A percentile compares a stretch with the other conserved stretches of the same genome.
These are phyloP conservation scores for Drosophila nikananu DNA, from an alignment of 1,140 invertebrate genomes.

Conservation along the genomic window DNA sequence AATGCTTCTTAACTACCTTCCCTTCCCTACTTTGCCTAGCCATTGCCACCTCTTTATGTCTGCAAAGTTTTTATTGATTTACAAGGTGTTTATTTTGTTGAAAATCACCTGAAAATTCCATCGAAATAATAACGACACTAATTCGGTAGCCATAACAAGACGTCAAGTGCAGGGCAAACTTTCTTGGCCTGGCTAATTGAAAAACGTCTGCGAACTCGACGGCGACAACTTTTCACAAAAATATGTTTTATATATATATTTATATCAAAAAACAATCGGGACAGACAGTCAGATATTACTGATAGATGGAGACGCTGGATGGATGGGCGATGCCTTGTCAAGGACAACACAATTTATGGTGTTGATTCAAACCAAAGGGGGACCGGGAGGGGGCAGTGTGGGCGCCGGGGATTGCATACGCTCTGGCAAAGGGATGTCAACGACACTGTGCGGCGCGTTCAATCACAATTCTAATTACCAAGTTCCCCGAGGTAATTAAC, in stretches of 20 bases:
- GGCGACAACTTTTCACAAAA: conserved; percentile 36
- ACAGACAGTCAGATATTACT: conserved; percentile 26
- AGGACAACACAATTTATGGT: conserved; percentile 32
- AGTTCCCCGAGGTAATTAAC: conserved; percentile 80
- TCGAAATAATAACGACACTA: conserved; percentile 21
- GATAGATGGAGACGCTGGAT: neutral
- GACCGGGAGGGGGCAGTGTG: neutral
- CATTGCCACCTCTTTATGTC: conserved; percentile 32
- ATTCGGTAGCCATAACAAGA: conserved; percentile 32
- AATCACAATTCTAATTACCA: conserved; percentile 82
- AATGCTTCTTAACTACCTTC: too few relatives aligned
- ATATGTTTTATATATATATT: neutral
- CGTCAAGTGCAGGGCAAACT: conserved; percentile 34
- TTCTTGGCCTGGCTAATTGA: conserved; percentile 60
- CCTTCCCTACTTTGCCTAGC: neutral
- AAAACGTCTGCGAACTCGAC: conserved; percentile 66
- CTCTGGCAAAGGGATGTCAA: conserved; percentile 24
- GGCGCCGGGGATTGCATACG: neutral
- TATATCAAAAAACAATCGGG: conserved; percentile 28
- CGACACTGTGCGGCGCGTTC: conserved; percentile 56
- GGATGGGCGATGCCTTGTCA: conserved; percentile 28
- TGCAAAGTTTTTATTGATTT: conserved; percentile 59
- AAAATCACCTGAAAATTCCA: conserved; percentile 24
- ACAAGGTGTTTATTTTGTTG: conserved; percentile 6
- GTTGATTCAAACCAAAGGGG: conserved; percentile 46